A percentile compares a stretch with the other conserved stretches of the same genome.
Conservation (phyloP, 2,888 invertebrate species). For the Rhaphigaster nebulosa region DNA sequence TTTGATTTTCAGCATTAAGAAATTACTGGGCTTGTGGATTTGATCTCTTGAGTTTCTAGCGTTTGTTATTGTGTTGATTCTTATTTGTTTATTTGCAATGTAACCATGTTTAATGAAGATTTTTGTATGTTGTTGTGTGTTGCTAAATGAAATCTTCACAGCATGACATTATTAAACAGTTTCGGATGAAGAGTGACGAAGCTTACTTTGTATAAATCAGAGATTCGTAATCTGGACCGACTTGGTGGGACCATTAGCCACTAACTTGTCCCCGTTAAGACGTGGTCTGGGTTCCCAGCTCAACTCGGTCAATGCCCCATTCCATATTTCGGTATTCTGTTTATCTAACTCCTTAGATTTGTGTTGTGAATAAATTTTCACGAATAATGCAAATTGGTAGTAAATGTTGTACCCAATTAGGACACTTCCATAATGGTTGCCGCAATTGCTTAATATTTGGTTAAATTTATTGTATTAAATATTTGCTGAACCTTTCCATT, state of each 20-base stretch:
- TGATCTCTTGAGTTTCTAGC: no score
- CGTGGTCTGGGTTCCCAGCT: background rate
- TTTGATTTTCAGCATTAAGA: no score
- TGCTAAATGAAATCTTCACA: background rate
- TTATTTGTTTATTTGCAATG: no score
- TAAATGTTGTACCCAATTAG: background rate
- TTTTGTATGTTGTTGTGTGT: no score
- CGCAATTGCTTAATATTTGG: background rate
- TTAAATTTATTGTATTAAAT: background rate
- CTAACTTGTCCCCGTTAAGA: background rate
- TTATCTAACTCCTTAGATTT: background rate
- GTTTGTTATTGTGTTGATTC: no score
- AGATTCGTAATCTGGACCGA: background rate
- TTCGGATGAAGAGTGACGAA: background rate
- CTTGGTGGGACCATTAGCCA: background rate
- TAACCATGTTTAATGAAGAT: no score
- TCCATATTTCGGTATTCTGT: background rate
- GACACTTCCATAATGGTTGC: background rate
- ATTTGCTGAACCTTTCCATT: no score
- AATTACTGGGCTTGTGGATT: no score
- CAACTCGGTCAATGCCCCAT: background rate
- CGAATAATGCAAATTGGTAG: background rate
- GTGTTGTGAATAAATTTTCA: background rate
- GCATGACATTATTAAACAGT: background rate
- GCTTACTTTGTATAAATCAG: background rate